Percentiles rank a stretch among this genome's conserved stretches.
phyloP scores from a whole-genome alignment of 2,888 invertebrate genomes.

The Oeneis ivallda region DNA sequence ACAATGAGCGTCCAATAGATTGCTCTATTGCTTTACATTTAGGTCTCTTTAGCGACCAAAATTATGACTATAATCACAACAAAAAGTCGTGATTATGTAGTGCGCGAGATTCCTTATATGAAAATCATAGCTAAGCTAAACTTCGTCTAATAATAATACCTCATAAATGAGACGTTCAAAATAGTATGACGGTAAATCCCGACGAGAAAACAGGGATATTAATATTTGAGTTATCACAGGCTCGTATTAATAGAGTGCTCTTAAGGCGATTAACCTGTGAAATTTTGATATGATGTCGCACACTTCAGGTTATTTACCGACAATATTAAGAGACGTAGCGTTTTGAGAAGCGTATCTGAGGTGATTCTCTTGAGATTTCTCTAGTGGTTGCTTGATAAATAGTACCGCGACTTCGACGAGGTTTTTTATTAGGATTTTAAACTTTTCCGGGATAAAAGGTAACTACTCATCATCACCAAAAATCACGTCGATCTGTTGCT shows the following conservation, averaged over 20 bases:
- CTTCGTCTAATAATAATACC: not conserved
- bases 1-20: too few relatives aligned
- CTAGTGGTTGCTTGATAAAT: not conserved
- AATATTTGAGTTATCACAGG: slow-evolving; percentile 28
- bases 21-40: too few relatives aligned
- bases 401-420: too few relatives aligned
- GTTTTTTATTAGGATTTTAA: too few relatives aligned
- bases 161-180: not conserved
- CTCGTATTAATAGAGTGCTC: slow-evolving; percentile 34
- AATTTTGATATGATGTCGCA: slow-evolving; percentile 31
- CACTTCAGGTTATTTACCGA: slow-evolving; percentile 33
- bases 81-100: too few relatives aligned
- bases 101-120: too few relatives aligned
- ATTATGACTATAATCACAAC: not conserved
- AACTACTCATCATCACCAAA: too few relatives aligned
- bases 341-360: slow-evolving; percentile 18
- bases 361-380: not conserved
- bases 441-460: too few relatives aligned
- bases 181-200: slow-evolving; percentile 22
- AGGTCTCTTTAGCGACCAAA: too few relatives aligned
- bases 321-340: slow-evolving; percentile 29
- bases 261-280: slow-evolving; percentile 34
- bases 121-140: too few relatives aligned
- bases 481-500: too few relatives aligned
- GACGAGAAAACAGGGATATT: slow-evolving; percentile 16